A percentile compares a stretch with the other conserved stretches of the same genome.
These are phyloP conservation scores for Florisuga fusca DNA, from an alignment of 2,797 vertebrate genomes.

Conservation along the genomic window DNA sequence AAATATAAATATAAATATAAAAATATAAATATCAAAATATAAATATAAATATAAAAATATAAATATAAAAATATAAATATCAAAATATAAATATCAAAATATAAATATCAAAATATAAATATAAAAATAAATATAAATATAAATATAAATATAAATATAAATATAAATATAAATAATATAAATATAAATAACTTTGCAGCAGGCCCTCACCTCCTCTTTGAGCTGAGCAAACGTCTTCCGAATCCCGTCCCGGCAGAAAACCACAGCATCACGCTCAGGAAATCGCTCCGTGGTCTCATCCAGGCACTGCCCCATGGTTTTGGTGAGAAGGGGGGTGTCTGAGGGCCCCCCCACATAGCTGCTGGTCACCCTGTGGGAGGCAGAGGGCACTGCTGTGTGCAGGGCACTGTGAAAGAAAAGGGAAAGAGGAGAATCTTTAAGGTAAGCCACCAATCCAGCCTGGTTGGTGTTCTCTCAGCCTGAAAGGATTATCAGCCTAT, in stretches of 20 bases:
- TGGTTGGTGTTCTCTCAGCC: background rate
- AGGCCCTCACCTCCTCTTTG: constrained; percentile 83
- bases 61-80: no score
- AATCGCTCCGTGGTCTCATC: constrained; percentile 70
- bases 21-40: no score
- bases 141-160: no score
- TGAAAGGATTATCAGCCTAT: background rate
- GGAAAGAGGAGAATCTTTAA: background rate
- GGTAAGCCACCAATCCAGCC: background rate
- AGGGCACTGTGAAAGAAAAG: constrained; percentile 76
- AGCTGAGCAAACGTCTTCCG: constrained; percentile 86
- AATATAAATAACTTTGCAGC: no score
- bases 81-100: no score
- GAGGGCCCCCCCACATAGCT: constrained; percentile 87
- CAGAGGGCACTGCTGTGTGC: constrained; percentile 67
- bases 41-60: no score
- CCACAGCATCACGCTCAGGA: constrained; percentile 85
- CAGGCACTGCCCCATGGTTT: constrained; percentile 83
- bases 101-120: no score
- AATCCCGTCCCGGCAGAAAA: constrained; percentile 80
- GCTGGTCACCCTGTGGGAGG: constrained; percentile 74
- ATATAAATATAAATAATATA: no score
- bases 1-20: no score
- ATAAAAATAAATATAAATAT: no score
- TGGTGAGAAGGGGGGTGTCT: constrained; percentile 58